Conservation (phyloP, 2,113 vertebrate genomes). For the Platycercus adscitus region DNA sequence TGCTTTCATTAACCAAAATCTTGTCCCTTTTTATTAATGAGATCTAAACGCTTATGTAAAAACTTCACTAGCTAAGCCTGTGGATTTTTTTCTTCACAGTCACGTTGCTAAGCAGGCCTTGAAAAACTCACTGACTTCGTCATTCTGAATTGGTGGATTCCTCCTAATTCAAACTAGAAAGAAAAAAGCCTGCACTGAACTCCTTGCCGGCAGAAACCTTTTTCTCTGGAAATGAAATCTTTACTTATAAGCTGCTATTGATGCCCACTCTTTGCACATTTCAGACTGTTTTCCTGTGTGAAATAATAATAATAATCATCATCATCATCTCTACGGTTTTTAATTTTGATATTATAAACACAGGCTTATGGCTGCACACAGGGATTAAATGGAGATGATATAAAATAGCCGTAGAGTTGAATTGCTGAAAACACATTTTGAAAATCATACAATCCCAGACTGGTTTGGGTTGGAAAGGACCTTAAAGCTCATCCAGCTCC, state of each 20-base stretch:
- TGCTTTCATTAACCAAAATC: constrained; percentile 17
- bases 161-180: background rate
- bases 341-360: background rate
- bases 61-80: background rate
- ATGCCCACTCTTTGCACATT: background rate
- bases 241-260: background rate
- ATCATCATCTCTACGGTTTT: background rate
- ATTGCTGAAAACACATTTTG: background rate
- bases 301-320: background rate
- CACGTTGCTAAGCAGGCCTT: background rate
- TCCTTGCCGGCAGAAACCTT: background rate
- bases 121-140: background rate
- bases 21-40: background rate
- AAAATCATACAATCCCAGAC: background rate
- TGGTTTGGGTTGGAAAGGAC: background rate
- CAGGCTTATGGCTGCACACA: background rate
- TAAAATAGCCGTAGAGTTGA: background rate
- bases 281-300: background rate
- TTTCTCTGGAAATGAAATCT: background rate
- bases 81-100: background rate
- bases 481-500: background rate
- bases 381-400: background rate
- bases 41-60: constrained; percentile 16
- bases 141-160: background rate
- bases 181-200: background rate